phyloP scores from a whole-genome alignment of 2,888 invertebrate species.

The Dexiosoma caninum region DNA sequence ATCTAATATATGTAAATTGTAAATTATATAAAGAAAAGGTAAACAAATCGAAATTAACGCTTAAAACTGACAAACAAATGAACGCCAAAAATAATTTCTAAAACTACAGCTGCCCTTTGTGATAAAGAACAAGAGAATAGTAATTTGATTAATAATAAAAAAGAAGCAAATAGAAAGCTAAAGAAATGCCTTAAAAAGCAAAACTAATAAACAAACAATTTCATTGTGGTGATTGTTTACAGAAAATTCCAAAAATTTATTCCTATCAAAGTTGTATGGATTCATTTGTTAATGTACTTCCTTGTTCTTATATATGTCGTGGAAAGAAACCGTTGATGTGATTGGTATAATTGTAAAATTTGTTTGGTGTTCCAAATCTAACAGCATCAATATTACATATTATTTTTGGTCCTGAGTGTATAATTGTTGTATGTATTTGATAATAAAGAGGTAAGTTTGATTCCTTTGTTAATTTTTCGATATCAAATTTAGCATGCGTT shows the following conservation, averaged over 20 bases:
- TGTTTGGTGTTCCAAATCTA: background rate
- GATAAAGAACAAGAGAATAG: conserved; percentile 6
- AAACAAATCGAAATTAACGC: background rate
- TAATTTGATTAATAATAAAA: conserved; percentile 6
- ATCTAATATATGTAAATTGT: background rate
- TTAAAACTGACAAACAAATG: background rate
- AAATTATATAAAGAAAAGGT: background rate
- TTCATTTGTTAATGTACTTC: background rate
- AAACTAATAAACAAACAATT: background rate
- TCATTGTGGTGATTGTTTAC: background rate
- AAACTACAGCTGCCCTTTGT: conserved; percentile 48
- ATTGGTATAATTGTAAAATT: background rate
- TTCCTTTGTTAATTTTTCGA: background rate
- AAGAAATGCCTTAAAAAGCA: conserved; percentile 12
- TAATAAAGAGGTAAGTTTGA: conserved; percentile 24
- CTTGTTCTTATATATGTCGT: conserved; percentile 25
- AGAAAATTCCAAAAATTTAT: too few species aligned
- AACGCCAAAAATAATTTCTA: background rate
- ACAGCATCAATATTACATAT: background rate
- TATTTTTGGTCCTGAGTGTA: background rate
- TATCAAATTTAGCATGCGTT: background rate
- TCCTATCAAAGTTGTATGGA: background rate
- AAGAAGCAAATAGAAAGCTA: background rate
- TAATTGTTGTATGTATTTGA: background rate
- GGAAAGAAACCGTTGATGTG: background rate